Percentiles rank a stretch among this genome's conserved stretches.
Conservation (phyloP, 1,140 invertebrate species). For the Achatina immaculata region DNA sequence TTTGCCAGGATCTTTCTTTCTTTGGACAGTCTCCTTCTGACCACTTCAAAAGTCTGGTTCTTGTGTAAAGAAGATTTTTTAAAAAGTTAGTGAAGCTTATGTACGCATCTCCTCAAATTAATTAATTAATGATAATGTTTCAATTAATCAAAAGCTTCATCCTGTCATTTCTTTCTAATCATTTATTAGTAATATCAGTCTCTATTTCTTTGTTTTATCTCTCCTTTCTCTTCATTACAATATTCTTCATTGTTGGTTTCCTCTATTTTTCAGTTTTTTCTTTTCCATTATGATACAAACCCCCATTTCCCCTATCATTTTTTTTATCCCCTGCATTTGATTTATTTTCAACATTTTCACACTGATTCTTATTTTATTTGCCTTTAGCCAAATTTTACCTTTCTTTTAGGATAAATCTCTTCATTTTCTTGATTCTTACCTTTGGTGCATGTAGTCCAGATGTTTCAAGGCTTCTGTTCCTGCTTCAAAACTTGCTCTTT, state of each 20-base stretch:
- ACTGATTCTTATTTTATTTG: background rate
- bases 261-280: background rate
- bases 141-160: no score
- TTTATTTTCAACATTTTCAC: background rate
- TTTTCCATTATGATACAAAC: background rate
- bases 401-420: background rate
- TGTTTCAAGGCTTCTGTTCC: background rate
- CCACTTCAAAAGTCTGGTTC: background rate
- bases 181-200: no score
- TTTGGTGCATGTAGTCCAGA: conserved; percentile 33
- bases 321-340: background rate
- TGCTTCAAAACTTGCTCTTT: conserved; percentile 29
- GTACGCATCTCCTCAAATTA: no score
- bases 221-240: no score
- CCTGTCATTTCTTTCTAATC: no score
- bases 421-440: conserved; percentile 3
- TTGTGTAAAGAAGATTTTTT: background rate
- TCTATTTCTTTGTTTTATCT: no score
- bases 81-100: background rate
- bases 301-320: background rate
- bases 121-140: no score
- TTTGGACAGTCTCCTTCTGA: background rate
- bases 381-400: background rate
- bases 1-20: conserved; percentile 28
- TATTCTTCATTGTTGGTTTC: no score